A percentile compares a stretch with the other conserved stretches of the same genome.
phyloP scores from a whole-genome alignment of 2,797 vertebrate genomes.

The Rhodeus uyekii region DNA sequence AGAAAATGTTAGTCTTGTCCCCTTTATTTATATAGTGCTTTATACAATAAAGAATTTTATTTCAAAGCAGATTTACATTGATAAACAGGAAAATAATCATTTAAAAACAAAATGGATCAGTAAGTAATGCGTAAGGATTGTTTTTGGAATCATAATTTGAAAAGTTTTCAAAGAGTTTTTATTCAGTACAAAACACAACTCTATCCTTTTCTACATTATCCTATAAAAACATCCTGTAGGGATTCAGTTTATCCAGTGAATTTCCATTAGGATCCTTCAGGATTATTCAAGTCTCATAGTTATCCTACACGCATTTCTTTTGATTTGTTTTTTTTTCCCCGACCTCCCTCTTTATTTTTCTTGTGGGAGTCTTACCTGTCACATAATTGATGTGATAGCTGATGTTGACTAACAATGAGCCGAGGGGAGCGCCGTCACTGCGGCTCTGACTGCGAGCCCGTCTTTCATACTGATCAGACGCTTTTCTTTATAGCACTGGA shows the following conservation, averaged over 20 bases:
- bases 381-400: background rate
- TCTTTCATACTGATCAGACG: constrained; percentile 11
- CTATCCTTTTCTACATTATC: background rate
- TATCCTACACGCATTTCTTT: background rate
- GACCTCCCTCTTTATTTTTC: background rate
- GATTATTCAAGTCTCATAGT: background rate
- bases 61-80: background rate
- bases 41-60: no score
- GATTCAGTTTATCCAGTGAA: background rate
- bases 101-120: background rate
- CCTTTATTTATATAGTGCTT: no score
- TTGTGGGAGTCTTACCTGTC: constrained; percentile 16
- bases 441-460: background rate
- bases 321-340: background rate
- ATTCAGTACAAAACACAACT: background rate
- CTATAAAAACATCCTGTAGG: background rate
- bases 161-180: background rate
- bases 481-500: background rate
- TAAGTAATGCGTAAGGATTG: background rate
- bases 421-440: background rate
- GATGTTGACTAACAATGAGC: constrained; percentile 18
- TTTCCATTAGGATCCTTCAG: background rate
- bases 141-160: background rate
- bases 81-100: background rate
- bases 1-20: no score